Evolutionary conservation across 2,888 invertebrate genomes (phyloP), one percentile per base, ranked within the genome.

Genomic region (Caenorhabditis sp.): DNA sequence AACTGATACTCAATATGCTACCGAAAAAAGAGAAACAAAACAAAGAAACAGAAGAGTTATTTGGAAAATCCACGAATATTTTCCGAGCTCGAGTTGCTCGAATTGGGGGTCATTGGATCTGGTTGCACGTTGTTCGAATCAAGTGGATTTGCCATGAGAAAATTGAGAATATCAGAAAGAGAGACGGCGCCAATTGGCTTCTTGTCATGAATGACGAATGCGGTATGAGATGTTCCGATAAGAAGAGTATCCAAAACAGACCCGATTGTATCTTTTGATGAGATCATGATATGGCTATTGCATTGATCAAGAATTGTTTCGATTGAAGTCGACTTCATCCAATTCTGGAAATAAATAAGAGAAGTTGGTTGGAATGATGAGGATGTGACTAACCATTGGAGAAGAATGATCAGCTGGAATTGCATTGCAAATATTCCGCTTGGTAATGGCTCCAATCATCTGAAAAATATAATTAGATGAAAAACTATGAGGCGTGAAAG

Each of bases 161-260:
- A 63, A 21, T 59, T 21, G 38, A 76, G 64, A 43, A 76, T 63
- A 25, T 72, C 76, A 50, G 69, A 62, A 8, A 76, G 70, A 7
- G 76, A 76, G 26, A 76, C 61, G 5, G 61, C 67, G n/a, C 66
- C 76, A 36, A 69, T 70, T 3, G 58, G 67, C 66, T 68, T 67
- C 7, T 52, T 27, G 53, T 76, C 49, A 26, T 76, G 64, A 58
- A 71, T 63, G 7, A 65, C 68, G 26, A 73, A 73, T 5, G 64
- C 73, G 17, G 68, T 73, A 38, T 68, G 60, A 1, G 65, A 27
- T 21, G 64, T 59, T 3, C 59, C 53, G 23, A 10, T 50, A 7
- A 69, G n/a, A 8, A 76, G 54, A 0, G 63, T 57, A 52, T 71
- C 72, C 25, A 71, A 62, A 1, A 70, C 64, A 14, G 59, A 63